phyloP scores from a whole-genome alignment of 37 sponge, comb jelly and placozoan genomes.

The Aplysina aerophoba region DNA sequence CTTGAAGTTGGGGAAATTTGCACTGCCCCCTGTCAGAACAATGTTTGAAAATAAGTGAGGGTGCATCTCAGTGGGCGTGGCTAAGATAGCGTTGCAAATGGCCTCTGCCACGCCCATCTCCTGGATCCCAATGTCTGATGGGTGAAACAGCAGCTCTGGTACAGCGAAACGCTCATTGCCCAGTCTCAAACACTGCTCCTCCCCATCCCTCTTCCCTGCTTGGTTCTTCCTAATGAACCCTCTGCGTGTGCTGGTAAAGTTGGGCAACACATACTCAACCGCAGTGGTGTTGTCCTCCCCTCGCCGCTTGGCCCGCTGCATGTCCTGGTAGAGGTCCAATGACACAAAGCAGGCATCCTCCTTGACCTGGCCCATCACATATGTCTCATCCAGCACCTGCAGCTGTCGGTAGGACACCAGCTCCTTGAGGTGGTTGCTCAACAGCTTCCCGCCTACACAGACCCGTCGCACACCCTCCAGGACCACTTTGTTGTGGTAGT shows the following conservation, averaged over 20 bases:
- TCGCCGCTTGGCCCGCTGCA: slow-evolving; percentile 64
- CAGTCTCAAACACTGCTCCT: slow-evolving; percentile 68
- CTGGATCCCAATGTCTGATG: slow-evolving; percentile 92
- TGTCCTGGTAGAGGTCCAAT: slow-evolving; percentile 73
- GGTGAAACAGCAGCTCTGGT: slow-evolving; percentile 95
- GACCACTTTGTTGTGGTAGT: slow-evolving; percentile 65
- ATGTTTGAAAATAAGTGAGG: slow-evolving; percentile 92
- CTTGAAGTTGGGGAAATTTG: slow-evolving; percentile 79
- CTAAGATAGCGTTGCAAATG: slow-evolving; percentile 68
- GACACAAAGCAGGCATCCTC: slow-evolving; percentile 95
- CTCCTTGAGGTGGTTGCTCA: slow-evolving; percentile 96
- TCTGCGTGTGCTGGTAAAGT: slow-evolving; percentile 68
- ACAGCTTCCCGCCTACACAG: slow-evolving; percentile 95
- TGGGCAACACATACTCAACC: slow-evolving; percentile 92
- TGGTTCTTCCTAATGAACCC: slow-evolving; percentile 68
- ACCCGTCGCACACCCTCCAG: slow-evolving; percentile 68
- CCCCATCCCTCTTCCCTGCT: not conserved
- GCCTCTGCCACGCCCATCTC: slow-evolving; percentile 97
- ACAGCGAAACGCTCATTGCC: slow-evolving; percentile 89
- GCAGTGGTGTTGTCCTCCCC: slow-evolving; percentile 46
- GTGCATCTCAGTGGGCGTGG: slow-evolving; percentile 85
- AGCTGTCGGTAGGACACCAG: slow-evolving; percentile 94
- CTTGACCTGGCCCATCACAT: slow-evolving; percentile 97
- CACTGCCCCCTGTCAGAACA: slow-evolving; percentile 88
- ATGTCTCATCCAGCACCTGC: slow-evolving; percentile 96